These are phyloP conservation scores for Equus przewalskii DNA, from an alignment of 2,113 vertebrate genomes.

Conservation along the genomic window DNA sequence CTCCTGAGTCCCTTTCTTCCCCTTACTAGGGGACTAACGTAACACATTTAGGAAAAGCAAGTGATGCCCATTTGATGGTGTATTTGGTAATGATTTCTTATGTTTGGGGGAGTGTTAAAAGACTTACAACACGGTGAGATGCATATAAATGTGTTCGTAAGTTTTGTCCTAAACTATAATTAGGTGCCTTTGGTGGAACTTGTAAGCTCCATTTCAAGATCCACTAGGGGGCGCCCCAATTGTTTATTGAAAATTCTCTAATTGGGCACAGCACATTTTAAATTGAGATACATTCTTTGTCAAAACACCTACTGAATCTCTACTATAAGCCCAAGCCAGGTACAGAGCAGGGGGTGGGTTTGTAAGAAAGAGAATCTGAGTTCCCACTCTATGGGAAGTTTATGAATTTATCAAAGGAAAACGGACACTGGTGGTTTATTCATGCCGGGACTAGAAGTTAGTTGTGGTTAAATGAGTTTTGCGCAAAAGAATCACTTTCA, in stretches of 20 bases:
- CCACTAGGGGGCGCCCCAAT: not conserved
- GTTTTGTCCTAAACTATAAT: not conserved
- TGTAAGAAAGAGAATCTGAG: not conserved
- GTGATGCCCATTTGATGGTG: not conserved
- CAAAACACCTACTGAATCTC: not conserved
- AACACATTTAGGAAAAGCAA: not conserved
- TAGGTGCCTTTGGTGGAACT: not conserved
- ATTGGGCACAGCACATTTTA: not conserved
- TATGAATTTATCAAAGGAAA: conserved; percentile 2
- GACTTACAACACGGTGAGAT: not conserved
- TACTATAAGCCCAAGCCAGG: not conserved
- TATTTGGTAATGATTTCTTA: not conserved
- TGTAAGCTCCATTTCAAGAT: not conserved
- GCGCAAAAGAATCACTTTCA: not conserved
- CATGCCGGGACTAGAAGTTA: not conserved
- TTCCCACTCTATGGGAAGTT: not conserved
- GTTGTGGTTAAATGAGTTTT: not conserved
- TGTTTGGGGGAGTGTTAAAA: not conserved
- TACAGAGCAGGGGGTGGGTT: not conserved
- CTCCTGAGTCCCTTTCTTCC: not conserved
- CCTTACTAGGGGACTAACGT: not conserved
- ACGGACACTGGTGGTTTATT: not conserved
- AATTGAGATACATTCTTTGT: not conserved
- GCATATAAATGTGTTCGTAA: not conserved
- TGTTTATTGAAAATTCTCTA: not conserved